Evolutionary conservation across 1,140 invertebrate species (phyloP).

Genomic region (Octopus bimaculoides): DNA sequence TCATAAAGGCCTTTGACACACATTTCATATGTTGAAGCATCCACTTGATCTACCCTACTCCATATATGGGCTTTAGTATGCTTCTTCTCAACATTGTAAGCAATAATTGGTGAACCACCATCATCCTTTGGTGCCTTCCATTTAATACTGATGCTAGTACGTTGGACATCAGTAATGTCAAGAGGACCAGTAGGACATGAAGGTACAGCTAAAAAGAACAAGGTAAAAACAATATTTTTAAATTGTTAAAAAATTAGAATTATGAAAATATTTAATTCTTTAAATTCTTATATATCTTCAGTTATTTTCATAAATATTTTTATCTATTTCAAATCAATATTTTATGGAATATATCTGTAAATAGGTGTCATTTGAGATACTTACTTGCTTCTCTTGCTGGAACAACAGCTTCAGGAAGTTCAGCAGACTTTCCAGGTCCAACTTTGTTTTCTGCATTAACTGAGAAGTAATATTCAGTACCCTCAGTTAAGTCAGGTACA

Average conservation of each 20-base stretch:
- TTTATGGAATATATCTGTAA: too few species aligned
- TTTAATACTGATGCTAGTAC: slow-evolving; percentile 40
- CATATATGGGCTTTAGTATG: slow-evolving; percentile 56
- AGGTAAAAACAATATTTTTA: neutral
- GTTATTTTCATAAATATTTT: neutral
- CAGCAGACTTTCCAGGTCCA: slow-evolving; percentile 85
- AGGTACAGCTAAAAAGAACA: slow-evolving; percentile 1
- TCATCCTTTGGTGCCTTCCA: slow-evolving; percentile 77
- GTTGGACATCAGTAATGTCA: slow-evolving; percentile 55
- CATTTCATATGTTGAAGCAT: neutral
- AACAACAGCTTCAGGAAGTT: slow-evolving; percentile 83
- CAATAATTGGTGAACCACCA: slow-evolving; percentile 84
- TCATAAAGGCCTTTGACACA: slow-evolving; percentile 55
- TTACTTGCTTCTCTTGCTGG: slow-evolving; percentile 88
- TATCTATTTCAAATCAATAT: too few species aligned
- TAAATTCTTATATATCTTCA: neutral
- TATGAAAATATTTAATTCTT: neutral
- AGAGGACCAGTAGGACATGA: slow-evolving; percentile 25
- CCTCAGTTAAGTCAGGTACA: slow-evolving; percentile 74
- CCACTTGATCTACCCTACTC: slow-evolving; percentile 9
- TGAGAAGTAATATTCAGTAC: slow-evolving; percentile 89
- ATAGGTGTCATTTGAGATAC: slow-evolving; percentile 8
- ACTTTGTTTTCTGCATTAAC: slow-evolving; percentile 96
- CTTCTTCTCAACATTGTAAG: slow-evolving; percentile 95
- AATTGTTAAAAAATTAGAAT: neutral